These are phyloP conservation scores for Cotesia chilonis DNA, from an alignment of 1,140 invertebrate species.

Conservation along the genomic window DNA sequence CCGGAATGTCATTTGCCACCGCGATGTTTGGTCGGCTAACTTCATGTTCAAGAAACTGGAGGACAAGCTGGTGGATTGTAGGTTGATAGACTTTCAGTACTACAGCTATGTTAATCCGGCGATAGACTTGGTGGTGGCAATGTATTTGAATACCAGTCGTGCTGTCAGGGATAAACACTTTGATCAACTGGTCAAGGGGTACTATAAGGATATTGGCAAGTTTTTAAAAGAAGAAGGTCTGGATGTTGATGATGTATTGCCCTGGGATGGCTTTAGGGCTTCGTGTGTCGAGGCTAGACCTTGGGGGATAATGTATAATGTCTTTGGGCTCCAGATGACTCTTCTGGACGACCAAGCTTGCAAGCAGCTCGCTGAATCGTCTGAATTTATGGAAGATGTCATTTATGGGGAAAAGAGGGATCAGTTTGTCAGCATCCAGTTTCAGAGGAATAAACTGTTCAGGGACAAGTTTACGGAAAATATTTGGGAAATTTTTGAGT, in stretches of 20 bases:
- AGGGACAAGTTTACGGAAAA: no score
- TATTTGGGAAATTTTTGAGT: no score
- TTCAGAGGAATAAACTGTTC: no score
- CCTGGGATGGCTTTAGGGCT: no score
- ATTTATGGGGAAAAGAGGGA: no score
- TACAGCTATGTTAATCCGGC: slow-evolving; percentile 65
- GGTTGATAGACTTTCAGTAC: slow-evolving; percentile 71
- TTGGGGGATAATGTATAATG: no score
- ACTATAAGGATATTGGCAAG: slow-evolving; percentile 32
- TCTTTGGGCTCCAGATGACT: no score
- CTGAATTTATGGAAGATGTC: no score
- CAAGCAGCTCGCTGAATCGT: no score
- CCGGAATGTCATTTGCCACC: slow-evolving; percentile 68
- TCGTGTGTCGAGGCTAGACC: no score
- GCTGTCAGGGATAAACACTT: slow-evolving; percentile 23
- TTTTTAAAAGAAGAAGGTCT: slow-evolving; percentile 33
- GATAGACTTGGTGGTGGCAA: slow-evolving; percentile 59
- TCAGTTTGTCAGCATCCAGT: no score
- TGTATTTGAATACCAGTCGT: slow-evolving; percentile 40
- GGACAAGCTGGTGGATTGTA: slow-evolving; percentile 45
- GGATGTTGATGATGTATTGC: slow-evolving; percentile 20
- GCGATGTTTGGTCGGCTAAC: slow-evolving; percentile 72
- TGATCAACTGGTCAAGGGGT: slow-evolving; percentile 33
- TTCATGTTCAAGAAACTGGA: slow-evolving; percentile 48
- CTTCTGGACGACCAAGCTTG: no score